phyloP scores from a whole-genome alignment of 2,113 vertebrate genomes.

The Excalfactoria chinensis region DNA sequence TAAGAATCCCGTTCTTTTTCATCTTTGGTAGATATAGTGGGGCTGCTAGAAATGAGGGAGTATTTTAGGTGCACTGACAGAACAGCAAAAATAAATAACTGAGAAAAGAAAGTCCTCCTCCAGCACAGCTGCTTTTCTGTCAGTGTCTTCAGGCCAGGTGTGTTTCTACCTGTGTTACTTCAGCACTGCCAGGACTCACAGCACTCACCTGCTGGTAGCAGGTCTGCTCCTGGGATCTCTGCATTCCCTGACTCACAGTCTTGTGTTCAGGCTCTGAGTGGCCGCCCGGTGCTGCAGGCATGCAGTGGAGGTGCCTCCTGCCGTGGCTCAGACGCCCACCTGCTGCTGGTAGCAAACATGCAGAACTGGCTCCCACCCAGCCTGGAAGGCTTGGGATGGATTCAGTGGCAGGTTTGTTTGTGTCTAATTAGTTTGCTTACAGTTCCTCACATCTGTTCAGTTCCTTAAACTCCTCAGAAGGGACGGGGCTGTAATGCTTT shows the following conservation, averaged over 20 bases:
- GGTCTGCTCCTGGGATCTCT: background rate
- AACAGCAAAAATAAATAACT: background rate
- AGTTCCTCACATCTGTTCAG: constrained; percentile 56
- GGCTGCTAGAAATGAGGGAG: background rate
- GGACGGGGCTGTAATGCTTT: constrained; percentile 23
- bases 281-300: constrained; percentile 4
- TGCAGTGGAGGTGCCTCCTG: background rate
- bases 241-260: background rate
- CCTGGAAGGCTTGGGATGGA: constrained; percentile 44
- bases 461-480: constrained; percentile 55
- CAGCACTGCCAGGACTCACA: background rate
- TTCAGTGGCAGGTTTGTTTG: constrained; percentile 47
- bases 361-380: constrained; percentile 39
- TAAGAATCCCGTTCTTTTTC: background rate
- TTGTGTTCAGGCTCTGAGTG: background rate
- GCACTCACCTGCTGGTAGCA: background rate
- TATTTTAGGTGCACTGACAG: background rate
- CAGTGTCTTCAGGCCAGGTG: background rate
- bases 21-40: background rate
- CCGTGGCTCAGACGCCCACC: constrained; percentile 37
- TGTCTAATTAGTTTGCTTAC: constrained; percentile 50
- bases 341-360: constrained; percentile 28
- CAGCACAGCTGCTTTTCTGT: background rate
- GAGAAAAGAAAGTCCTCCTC: background rate
- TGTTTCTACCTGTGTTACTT: background rate